Evolutionary conservation across 1,140 invertebrate genomes (phyloP).

Genomic region (Teleogryllus occipitalis): DNA sequence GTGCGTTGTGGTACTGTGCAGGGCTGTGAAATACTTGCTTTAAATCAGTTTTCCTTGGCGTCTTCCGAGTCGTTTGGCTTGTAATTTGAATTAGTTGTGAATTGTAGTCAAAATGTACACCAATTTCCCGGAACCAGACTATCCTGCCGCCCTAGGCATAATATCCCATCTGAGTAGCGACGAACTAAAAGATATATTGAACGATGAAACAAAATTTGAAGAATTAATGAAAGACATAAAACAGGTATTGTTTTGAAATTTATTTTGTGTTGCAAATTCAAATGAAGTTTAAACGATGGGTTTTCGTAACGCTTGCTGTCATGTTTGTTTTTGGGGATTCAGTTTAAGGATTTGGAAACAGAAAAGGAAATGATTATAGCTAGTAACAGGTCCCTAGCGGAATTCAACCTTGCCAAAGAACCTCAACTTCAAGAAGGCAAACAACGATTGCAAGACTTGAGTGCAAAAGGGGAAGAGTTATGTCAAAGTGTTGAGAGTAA

Average conservation of each 20-base stretch:
- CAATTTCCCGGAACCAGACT: constrained; percentile 32
- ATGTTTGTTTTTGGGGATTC: constrained; percentile 26
- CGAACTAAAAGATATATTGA: constrained; percentile 73
- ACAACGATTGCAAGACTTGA: constrained; percentile 55
- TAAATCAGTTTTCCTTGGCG: not conserved
- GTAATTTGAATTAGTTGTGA: not conserved
- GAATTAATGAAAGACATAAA: constrained; percentile 65
- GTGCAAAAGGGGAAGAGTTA: constrained; percentile 56
- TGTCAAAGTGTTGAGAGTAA: constrained; percentile 56
- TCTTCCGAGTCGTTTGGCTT: not conserved
- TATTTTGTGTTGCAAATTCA: not conserved
- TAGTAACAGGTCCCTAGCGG: constrained; percentile 75
- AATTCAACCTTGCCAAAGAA: constrained; percentile 76
- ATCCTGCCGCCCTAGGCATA: constrained; percentile 39
- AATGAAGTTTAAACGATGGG: not conserved
- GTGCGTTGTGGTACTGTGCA: not conserved
- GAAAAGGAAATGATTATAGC: constrained; percentile 80
- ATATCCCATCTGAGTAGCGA: constrained; percentile 54
- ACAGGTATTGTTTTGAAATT: constrained; percentile 48
- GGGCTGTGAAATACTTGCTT: not conserved
- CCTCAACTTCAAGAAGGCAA: constrained; percentile 67
- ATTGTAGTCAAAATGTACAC: constrained; percentile 14
- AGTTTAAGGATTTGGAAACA: constrained; percentile 68
- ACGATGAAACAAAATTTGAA: constrained; percentile 76
- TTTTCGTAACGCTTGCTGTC: not conserved